Evolutionary conservation across 2,888 invertebrate species (phyloP), one percentile per base, ranked within the genome.

Genomic region (Lysandra coridon): DNA sequence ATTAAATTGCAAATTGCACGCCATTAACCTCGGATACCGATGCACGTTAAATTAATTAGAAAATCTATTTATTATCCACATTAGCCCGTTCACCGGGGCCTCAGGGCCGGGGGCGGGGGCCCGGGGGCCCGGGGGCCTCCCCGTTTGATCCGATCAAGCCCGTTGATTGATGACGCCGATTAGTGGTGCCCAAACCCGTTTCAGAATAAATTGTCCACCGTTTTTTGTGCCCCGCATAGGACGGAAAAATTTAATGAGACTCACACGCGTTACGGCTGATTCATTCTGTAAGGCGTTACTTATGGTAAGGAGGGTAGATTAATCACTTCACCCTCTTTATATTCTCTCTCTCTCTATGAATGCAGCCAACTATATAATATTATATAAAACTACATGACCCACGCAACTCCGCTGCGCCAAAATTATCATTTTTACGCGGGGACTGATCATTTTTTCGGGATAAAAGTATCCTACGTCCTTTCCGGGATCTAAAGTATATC

Each of bases 91-190:
- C 74, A 74, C n/a, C 12, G 73, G 73, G 49, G 12, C 75, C 75
- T 30, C 76, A 2, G 53, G 78, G 85, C 82, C 84, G 83, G 85
- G 82, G 83, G 83, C 83, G 84, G 85, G 83, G 83, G 80, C 83
- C 79, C 49, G 82, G 83, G 81, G 82, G 14, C 53, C 2, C 79
- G 82, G 82, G 85, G 84, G 83, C 84, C 78, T 85, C 92, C 91
- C 90, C 92, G 90, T 91, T 91, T 89, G 92, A 92, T 92, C 92
- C 91, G 91, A 92, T 92, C 91, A 90, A 84, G 75, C 79, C 81
- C 87, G 88, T 92, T 94, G 94, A 94, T 94, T 94, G 94, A 94
- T 94, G 93, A 92, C 91, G 88, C 90, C 94, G 94, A 94, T 94
- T 94, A 94, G 93, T 92, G 94, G 92, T 92, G 92, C 91, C 92